Conservation (phyloP, 2,888 invertebrate species). For the Drosophila longiperda region DNA sequence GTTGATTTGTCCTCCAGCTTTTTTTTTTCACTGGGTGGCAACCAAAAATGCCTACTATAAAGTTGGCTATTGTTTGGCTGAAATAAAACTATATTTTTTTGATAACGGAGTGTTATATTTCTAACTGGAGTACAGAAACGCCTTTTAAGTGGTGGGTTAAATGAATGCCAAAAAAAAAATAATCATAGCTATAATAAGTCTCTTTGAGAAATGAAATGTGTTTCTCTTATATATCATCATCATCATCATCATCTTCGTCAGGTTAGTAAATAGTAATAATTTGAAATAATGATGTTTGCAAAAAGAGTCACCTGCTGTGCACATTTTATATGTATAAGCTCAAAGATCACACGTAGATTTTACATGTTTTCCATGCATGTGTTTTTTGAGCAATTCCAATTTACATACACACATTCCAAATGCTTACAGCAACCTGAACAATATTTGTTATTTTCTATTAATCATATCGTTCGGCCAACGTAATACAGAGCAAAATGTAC, state of each 20-base stretch:
- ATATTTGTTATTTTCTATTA: slow-evolving; percentile 57
- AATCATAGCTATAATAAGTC: neutral
- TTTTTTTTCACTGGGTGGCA: slow-evolving; percentile 36
- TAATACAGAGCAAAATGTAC: slow-evolving; percentile 8
- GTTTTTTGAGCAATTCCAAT: slow-evolving; percentile 23
- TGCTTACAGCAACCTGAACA: slow-evolving; percentile 27
- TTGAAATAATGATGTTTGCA: slow-evolving; percentile 5
- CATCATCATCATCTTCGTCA: neutral
- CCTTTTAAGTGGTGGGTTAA: neutral
- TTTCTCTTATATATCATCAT: neutral
- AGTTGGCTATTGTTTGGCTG: neutral
- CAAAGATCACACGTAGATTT: slow-evolving; percentile 15
- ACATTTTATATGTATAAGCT: neutral
- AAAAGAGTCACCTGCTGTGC: slow-evolving; percentile 13
- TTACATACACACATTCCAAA: slow-evolving; percentile 16
- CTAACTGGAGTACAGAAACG: neutral
- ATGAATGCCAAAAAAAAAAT: too few species aligned
- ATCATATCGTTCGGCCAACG: slow-evolving; percentile 58
- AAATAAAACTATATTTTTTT: neutral
- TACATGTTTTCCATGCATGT: slow-evolving; percentile 13
- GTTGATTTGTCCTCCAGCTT: slow-evolving; percentile 62
- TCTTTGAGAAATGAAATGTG: neutral
- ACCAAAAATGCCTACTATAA: slow-evolving; percentile 19
- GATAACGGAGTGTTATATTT: neutral
- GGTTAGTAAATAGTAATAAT: neutral